Conservation (phyloP, 2,888 invertebrate genomes). For the Epinotia nisella region DNA sequence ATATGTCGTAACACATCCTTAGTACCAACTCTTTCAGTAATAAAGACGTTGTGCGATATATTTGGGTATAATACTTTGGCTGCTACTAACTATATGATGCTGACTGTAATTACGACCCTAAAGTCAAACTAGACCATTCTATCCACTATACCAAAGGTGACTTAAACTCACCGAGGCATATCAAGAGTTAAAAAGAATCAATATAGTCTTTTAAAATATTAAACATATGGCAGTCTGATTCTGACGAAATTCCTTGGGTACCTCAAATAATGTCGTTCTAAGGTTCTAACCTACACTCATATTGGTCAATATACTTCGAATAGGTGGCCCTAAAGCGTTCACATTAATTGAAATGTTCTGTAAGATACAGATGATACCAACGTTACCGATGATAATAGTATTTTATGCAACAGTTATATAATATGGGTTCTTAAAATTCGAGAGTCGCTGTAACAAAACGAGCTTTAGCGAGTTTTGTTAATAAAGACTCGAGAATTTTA, state of each 20-base stretch:
- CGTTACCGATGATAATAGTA: no score
- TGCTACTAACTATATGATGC: no score
- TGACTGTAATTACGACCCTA: slow-evolving; percentile 24
- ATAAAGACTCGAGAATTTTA: no score
- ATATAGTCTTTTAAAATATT: slow-evolving; percentile 14
- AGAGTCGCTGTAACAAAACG: no score
- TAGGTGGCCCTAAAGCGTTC: not conserved
- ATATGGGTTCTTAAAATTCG: no score
- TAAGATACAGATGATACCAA: not conserved
- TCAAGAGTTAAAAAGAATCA: slow-evolving; percentile 24
- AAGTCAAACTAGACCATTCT: slow-evolving; percentile 30
- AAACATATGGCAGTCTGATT: slow-evolving; percentile 14
- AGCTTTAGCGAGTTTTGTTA: no score
- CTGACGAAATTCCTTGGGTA: slow-evolving; percentile 20
- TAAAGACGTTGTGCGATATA: no score
- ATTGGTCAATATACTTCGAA: slow-evolving; percentile 25
- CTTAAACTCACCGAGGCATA: slow-evolving; percentile 3
- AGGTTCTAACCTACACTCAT: slow-evolving; percentile 36
- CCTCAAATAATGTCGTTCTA: slow-evolving; percentile 20
- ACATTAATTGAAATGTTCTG: slow-evolving; percentile 1
- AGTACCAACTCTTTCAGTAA: no score
- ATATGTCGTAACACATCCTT: no score
- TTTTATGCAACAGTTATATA: no score
- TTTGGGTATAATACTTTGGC: no score
- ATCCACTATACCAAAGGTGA: not conserved